These are phyloP conservation scores for Coronaproctus castanopsis DNA, from an alignment of 2,888 invertebrate species.

Conservation along the genomic window DNA sequence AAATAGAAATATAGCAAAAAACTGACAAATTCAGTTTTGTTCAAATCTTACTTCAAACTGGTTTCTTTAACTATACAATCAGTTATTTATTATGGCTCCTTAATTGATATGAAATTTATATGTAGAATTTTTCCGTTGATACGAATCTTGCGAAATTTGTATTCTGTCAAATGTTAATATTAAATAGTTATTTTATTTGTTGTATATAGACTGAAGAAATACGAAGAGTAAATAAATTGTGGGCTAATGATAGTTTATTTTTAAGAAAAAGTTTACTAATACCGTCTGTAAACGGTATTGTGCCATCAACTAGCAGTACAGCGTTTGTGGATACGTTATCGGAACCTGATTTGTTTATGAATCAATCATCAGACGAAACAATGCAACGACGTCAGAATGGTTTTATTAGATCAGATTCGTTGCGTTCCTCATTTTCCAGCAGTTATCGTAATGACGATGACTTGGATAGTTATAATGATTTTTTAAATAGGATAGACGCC, in stretches of 20 bases:
- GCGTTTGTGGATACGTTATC: slow-evolving; percentile 20
- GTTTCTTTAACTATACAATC: too few species aligned
- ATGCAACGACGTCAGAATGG: slow-evolving; percentile 4
- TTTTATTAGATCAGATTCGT: slow-evolving; percentile 5
- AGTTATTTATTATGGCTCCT: too few species aligned
- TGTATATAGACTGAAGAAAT: slow-evolving; percentile 75
- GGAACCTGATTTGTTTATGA: slow-evolving; percentile 28
- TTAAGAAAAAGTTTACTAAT: slow-evolving; percentile 70
- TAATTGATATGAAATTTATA: too few species aligned
- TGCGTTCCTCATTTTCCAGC: slow-evolving; percentile 8
- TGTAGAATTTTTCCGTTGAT: too few species aligned
- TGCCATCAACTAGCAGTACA: slow-evolving; percentile 11
- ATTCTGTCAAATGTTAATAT: too few species aligned
- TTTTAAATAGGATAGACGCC: slow-evolving; percentile 61
- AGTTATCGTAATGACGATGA: slow-evolving; percentile 30
- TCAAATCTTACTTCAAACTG: too few species aligned
- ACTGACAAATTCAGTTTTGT: too few species aligned
- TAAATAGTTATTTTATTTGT: too few species aligned
- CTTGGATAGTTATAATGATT: slow-evolving; percentile 55
- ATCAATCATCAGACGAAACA: slow-evolving; percentile 10
- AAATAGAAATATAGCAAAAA: too few species aligned
- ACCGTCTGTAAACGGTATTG: slow-evolving; percentile 34
- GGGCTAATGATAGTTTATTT: slow-evolving; percentile 83
- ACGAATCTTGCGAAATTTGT: too few species aligned
- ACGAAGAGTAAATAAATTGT: slow-evolving; percentile 70